Conservation (phyloP, 2,797 vertebrate species). For the Anguilla anguilla region DNA sequence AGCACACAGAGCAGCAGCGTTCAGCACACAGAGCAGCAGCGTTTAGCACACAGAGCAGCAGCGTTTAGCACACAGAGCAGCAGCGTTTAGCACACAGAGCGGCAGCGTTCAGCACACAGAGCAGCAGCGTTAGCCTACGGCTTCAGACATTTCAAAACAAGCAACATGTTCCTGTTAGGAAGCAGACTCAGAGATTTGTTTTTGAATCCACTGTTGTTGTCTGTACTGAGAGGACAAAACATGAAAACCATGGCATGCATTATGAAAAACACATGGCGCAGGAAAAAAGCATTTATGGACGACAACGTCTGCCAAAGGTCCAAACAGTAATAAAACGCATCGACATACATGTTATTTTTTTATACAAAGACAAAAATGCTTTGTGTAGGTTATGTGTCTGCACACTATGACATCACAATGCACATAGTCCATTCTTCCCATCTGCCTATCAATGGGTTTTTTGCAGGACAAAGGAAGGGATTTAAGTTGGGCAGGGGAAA, state of each 20-base stretch:
- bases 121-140: neutral
- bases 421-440: neutral
- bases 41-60: too few relatives aligned
- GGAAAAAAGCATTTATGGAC: neutral
- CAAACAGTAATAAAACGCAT: neutral
- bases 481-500: neutral
- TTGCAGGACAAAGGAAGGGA: neutral
- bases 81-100: too few relatives aligned
- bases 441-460: neutral
- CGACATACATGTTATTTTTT: neutral
- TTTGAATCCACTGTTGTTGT: neutral
- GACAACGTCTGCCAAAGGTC: neutral
- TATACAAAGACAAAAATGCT: neutral
- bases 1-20: too few relatives aligned
- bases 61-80: too few relatives aligned
- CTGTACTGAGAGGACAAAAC: neutral
- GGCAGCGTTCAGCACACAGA: too few relatives aligned
- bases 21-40: too few relatives aligned
- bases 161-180: neutral
- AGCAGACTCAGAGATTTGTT: neutral
- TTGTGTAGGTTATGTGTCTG: neutral
- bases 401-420: neutral
- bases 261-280: neutral
- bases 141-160: constrained; percentile 12
- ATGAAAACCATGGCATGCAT: neutral